A percentile compares a stretch with the other conserved stretches of the same genome.
Conservation (phyloP, 2,113 vertebrate genomes). For the Misgurnus mizolepis region DNA sequence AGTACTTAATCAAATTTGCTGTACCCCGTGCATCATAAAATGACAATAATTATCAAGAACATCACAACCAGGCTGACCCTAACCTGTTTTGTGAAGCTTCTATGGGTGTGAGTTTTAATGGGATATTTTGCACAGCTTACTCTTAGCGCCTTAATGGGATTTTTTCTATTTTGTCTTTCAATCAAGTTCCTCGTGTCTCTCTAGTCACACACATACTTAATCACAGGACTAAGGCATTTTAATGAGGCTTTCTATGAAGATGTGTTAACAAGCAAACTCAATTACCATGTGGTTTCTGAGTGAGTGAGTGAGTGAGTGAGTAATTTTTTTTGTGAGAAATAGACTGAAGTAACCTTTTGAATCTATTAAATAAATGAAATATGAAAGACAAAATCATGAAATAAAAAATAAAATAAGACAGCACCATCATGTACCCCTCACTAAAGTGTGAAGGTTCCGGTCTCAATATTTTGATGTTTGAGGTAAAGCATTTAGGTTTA, state of each 20-base stretch:
- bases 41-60: background rate
- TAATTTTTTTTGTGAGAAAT: background rate
- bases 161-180: slow-evolving; percentile 27
- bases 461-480: too few relatives aligned
- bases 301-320: slow-evolving; percentile 8
- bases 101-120: background rate
- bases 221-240: slow-evolving; percentile 51
- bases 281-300: slow-evolving; percentile 37
- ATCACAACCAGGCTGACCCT: background rate
- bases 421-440: too few relatives aligned
- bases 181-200: slow-evolving; percentile 35
- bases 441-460: too few relatives aligned
- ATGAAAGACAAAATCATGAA: too few relatives aligned
- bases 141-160: background rate
- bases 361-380: too few relatives aligned
- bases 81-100: background rate
- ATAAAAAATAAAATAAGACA: too few relatives aligned
- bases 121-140: background rate
- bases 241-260: slow-evolving; percentile 50
- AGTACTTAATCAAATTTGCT: background rate
- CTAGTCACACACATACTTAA: slow-evolving; percentile 59
- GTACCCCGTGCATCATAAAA: background rate
- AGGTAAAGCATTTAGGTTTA: too few relatives aligned
- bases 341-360: too few relatives aligned
- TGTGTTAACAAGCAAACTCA: slow-evolving; percentile 56